Base-by-base conservation (phyloP, 2,888 invertebrate genomes). In the Chrysolina oricalcia region DNA sequence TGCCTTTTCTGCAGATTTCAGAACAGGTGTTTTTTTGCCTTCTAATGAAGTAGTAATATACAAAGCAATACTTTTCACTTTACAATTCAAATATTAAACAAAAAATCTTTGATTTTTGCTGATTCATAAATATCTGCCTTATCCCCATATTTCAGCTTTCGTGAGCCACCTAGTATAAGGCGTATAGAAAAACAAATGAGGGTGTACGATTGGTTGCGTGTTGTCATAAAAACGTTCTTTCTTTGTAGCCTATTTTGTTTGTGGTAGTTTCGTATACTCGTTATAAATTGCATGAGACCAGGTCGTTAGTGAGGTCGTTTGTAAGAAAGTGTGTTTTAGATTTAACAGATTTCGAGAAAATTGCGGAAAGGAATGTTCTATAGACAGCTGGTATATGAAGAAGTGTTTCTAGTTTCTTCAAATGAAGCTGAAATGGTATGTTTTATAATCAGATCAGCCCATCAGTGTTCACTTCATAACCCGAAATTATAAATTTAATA, bases 301-400 rank as follows among this genome's bases (percentile, higher is more conserved):
- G 50, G 27, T 76, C 73, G 70, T 76, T 76, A 76, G 73, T 53
- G 19, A 59, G 41, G 69, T 71, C 67, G 67, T 74, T 73, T 70
- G 48, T 74, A 75, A 41, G 19, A 63, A 72, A 69, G 64, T 74
- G 56, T 70, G 27, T 64, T 69, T 35, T 35, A 53, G 64, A 71
- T 68, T 64, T 72, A 68, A 53, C 59, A 53, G 53, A 59, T 43
- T 72, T 46, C 62, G 53, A 71, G 71, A 62, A 73, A 69, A 65
- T 72, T 43, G 43, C 15, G 15, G 43, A 43, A 53, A 10, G 21
- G 53, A 53, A 53, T 53, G 53, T 48, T 48, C 10, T 17, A 48
- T 6, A 17, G 17, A 17, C 48, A 48, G 17, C 48, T 10, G 48
- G 17, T 17, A 48, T 35, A 35, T 35, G 6, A 35, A 8, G 4